Conservation (phyloP, 2,113 vertebrate species). For the Melanotaenia duboulayi region DNA sequence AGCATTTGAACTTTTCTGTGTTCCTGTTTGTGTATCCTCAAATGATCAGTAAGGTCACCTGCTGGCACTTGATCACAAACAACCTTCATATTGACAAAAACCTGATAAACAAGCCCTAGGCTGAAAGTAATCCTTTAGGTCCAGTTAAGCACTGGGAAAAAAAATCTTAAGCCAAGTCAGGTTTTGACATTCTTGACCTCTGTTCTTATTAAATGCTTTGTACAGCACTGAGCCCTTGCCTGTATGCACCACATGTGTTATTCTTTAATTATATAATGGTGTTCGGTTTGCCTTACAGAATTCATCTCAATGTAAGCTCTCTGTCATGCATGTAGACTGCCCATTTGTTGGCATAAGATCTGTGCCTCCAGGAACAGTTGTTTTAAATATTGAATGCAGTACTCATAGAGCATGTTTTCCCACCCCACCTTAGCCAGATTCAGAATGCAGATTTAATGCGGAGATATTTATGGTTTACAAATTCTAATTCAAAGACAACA, state of each 20-base stretch:
- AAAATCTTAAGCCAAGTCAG: slow-evolving; percentile 65
- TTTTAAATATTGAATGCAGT: slow-evolving; percentile 56
- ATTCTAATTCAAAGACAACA: background rate
- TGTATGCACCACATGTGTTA: slow-evolving; percentile 47
- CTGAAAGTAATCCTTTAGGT: slow-evolving; percentile 57
- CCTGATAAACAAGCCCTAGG: slow-evolving; percentile 21
- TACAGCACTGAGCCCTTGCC: slow-evolving; percentile 4
- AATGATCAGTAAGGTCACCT: background rate
- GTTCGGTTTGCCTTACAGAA: slow-evolving; percentile 4
- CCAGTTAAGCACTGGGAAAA: slow-evolving; percentile 18
- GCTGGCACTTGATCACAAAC: background rate
- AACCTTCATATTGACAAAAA: background rate
- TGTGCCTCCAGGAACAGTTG: slow-evolving; percentile 42
- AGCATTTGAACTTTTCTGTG: background rate
- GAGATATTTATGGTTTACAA: background rate
- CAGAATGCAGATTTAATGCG: slow-evolving; percentile 19
- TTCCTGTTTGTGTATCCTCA: background rate
- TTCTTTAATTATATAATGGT: slow-evolving; percentile 21
- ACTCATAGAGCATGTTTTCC: slow-evolving; percentile 36
- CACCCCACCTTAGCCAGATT: slow-evolving; percentile 25
- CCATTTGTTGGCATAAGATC: slow-evolving; percentile 59
- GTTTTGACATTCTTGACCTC: slow-evolving; percentile 61
- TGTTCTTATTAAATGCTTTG: slow-evolving; percentile 47
- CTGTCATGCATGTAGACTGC: slow-evolving; percentile 28
- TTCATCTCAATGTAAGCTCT: slow-evolving; percentile 37